Evolutionary conservation across 2,888 invertebrate species (phyloP).

Genomic region (Diarsia mendica): DNA sequence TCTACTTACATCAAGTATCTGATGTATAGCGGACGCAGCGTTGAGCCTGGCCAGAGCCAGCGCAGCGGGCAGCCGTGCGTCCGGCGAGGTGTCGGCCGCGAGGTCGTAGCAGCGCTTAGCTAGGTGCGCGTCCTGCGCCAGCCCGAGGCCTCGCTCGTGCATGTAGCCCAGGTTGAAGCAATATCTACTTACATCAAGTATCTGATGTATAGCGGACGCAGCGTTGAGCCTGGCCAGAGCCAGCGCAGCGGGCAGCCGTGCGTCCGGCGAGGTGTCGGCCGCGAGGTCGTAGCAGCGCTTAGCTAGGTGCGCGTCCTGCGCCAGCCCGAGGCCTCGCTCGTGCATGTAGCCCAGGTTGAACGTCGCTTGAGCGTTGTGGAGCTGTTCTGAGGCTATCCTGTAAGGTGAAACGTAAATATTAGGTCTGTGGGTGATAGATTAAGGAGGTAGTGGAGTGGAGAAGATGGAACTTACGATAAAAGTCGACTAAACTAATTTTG

Average conservation of each 20-base stretch:
- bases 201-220: constrained; percentile 84
- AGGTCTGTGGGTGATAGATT: not conserved
- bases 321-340: constrained; percentile 98
- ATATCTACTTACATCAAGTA: constrained; percentile 54
- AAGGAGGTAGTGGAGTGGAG: not conserved
- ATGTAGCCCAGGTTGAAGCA: too few species aligned
- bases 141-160: too few species aligned
- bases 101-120: too few species aligned
- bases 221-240: constrained; percentile 95
- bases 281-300: constrained; percentile 98
- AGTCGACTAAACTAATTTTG: not conserved
- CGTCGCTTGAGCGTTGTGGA: constrained; percentile 99
- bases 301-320: constrained; percentile 97
- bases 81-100: too few species aligned
- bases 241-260: constrained; percentile 97
- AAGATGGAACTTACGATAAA: not conserved
- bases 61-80: too few species aligned
- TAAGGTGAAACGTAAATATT: not conserved
- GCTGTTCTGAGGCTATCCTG: constrained; percentile 92
- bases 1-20: too few species aligned
- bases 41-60: too few species aligned
- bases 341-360: constrained; percentile 99
- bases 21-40: too few species aligned
- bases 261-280: constrained; percentile 95
- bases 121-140: too few species aligned